phyloP scores from a whole-genome alignment of 2,113 vertebrate species.

The Callipepla squamata region DNA sequence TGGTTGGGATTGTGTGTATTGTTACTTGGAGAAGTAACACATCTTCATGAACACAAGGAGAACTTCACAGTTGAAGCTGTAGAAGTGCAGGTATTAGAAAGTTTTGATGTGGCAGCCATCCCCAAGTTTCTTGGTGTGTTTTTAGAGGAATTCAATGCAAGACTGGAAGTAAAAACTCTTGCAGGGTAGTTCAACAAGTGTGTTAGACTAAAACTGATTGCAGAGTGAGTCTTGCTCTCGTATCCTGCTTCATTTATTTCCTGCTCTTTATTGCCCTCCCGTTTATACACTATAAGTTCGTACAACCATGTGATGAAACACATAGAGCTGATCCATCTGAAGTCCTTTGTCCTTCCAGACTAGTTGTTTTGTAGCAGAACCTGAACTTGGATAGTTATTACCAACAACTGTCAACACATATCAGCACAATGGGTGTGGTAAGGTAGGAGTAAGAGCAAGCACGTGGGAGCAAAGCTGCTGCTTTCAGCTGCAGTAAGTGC shows the following conservation, averaged over 20 bases:
- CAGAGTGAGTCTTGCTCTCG: background rate
- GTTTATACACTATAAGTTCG: background rate
- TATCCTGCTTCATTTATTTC: fast-evolving
- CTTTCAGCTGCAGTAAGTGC: background rate
- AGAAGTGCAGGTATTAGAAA: background rate
- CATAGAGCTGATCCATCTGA: background rate
- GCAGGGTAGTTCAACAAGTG: background rate
- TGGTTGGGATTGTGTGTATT: background rate
- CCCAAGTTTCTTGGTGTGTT: background rate
- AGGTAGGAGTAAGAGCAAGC: background rate
- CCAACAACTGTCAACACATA: too few species aligned
- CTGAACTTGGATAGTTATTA: background rate
- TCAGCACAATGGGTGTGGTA: background rate
- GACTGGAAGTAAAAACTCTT: background rate
- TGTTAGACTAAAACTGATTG: background rate
- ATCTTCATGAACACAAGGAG: background rate
- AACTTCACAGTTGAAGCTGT: background rate
- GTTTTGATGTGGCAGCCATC: background rate
- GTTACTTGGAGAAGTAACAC: background rate
- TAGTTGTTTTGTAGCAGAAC: background rate
- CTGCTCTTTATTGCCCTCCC: background rate
- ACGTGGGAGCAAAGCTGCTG: background rate
- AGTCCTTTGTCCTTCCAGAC: background rate
- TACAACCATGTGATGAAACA: background rate
- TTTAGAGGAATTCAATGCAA: background rate